Conservation (phyloP, 30 jellyfish, hydroid and myxozoan species). For the Calvadosia cruxmelitensis region DNA sequence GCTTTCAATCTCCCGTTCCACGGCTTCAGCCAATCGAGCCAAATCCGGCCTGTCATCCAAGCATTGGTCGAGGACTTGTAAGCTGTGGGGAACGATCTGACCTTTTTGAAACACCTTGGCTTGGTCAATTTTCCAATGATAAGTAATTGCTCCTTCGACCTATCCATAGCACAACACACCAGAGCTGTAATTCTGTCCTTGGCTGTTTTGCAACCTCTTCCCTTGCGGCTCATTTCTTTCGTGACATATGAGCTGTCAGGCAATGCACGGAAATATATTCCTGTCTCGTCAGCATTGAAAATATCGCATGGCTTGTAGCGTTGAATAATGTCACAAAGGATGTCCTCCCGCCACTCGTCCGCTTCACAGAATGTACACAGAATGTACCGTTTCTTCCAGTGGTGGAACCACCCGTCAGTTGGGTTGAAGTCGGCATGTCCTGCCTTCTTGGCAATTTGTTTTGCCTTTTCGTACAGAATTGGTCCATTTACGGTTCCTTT, state of each 20-base stretch:
- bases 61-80: no score
- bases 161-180: no score
- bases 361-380: background rate
- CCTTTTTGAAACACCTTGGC: no score
- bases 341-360: background rate
- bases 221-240: background rate
- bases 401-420: background rate
- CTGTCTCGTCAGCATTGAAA: background rate
- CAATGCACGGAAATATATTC: background rate
- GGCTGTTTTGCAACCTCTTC: no score
- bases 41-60: no score
- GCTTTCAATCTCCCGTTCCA: no score
- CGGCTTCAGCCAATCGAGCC: no score
- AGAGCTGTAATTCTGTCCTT: no score
- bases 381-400: background rate
- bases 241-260: background rate
- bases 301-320: background rate
- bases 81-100: no score
- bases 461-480: background rate
- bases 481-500: background rate
- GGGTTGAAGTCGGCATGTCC: background rate
- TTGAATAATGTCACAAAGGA: background rate
- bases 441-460: background rate
- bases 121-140: no score
- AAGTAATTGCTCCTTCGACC: no score